A percentile compares a stretch with the other conserved stretches of the same genome.
These are phyloP conservation scores for Orthonyx spaldingii DNA, from an alignment of 2,113 vertebrate species.

Conservation along the genomic window DNA sequence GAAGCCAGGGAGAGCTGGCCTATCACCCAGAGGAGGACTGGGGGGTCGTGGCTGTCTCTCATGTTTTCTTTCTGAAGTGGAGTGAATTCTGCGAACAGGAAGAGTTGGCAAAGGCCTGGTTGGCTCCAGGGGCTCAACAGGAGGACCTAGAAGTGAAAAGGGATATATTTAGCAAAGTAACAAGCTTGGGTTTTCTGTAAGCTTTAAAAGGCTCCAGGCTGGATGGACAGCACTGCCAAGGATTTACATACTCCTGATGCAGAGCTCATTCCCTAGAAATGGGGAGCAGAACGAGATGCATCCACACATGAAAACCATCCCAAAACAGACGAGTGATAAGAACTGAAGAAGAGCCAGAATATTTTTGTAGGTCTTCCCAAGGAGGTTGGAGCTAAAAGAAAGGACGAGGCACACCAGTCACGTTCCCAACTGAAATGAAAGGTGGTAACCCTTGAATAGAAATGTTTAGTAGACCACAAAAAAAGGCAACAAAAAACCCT, in stretches of 20 bases:
- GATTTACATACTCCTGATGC: background rate
- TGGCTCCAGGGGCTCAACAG: slow-evolving; percentile 90
- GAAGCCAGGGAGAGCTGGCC: slow-evolving; percentile 83
- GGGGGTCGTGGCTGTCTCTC: slow-evolving; percentile 84
- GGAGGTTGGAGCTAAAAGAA: slow-evolving; percentile 3
- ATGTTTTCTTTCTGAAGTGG: slow-evolving; percentile 87
- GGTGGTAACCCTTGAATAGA: background rate
- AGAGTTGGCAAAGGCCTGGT: slow-evolving; percentile 92
- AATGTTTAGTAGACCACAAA: background rate
- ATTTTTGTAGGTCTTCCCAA: background rate
- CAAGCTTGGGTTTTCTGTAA: background rate
- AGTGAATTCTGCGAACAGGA: slow-evolving; percentile 85
- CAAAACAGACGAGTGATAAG: background rate
- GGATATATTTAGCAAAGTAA: background rate
- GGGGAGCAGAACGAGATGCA: background rate
- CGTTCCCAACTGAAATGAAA: background rate
- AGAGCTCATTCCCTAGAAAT: background rate
- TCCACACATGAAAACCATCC: background rate
- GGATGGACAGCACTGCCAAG: background rate
- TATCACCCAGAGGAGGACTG: slow-evolving; percentile 83
- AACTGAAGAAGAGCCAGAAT: background rate
- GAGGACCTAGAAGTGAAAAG: slow-evolving; percentile 80
- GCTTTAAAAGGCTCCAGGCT: background rate
- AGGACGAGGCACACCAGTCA: background rate
- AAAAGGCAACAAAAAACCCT: background rate